Conservation (phyloP, 2,113 vertebrate genomes). For the Notothenia rossii region DNA sequence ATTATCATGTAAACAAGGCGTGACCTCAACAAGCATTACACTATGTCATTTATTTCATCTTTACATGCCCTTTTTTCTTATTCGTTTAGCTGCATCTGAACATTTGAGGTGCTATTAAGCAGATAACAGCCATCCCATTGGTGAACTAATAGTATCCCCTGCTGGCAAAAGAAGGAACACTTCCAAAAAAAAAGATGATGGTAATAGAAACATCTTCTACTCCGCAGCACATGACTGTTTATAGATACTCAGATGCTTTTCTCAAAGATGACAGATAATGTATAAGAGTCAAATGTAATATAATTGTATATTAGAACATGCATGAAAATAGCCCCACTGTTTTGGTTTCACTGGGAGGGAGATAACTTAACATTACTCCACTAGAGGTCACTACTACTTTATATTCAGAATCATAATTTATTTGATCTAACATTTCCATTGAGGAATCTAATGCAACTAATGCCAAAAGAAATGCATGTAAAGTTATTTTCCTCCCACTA, state of each 20-base stretch:
- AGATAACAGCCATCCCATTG: slow-evolving; percentile 27
- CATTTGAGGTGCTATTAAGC: background rate
- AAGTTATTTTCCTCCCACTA: background rate
- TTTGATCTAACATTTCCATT: background rate
- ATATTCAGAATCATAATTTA: slow-evolving; percentile 23
- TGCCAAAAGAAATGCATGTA: background rate
- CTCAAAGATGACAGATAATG: background rate
- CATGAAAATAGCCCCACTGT: background rate
- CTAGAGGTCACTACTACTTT: slow-evolving; percentile 62
- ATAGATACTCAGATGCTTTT: too few relatives aligned
- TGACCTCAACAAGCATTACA: slow-evolving; percentile 37
- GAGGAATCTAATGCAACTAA: slow-evolving; percentile 4
- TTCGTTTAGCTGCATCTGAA: slow-evolving; percentile 15
- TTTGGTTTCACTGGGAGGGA: background rate
- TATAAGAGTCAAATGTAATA: background rate
- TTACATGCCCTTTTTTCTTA: background rate
- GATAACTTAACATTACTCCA: slow-evolving; percentile 37
- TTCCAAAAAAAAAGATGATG: slow-evolving; percentile 7
- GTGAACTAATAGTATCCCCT: slow-evolving; percentile 74
- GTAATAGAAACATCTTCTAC: background rate
- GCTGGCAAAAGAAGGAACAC: slow-evolving; percentile 67
- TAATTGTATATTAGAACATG: background rate
- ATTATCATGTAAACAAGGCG: slow-evolving; percentile 41
- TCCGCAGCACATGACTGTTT: background rate
- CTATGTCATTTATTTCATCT: slow-evolving; percentile 39